Conservation (phyloP, 2,888 invertebrate species). For the Zelleria hepariella region DNA sequence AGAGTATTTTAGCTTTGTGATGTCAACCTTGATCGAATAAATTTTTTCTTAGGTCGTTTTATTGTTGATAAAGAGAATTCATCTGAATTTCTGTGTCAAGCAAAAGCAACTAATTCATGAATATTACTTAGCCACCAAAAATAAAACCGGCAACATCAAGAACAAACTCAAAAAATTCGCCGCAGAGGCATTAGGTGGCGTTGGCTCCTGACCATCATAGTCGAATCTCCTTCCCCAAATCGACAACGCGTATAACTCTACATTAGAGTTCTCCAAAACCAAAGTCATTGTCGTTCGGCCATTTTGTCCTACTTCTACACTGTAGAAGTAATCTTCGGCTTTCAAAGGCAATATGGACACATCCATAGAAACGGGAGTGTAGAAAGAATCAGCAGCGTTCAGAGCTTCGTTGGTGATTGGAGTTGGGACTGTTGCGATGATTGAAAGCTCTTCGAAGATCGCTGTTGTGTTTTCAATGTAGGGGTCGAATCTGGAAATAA, state of each 20-base stretch:
- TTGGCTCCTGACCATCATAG: conserved; percentile 42
- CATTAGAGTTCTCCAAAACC: conserved; percentile 24
- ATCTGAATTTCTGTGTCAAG: no score
- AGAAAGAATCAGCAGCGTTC: conserved; percentile 38
- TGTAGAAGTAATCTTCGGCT: conserved; percentile 34
- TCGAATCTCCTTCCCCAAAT: conserved; percentile 67
- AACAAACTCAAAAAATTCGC: conserved; percentile 2
- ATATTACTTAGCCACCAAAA: neutral
- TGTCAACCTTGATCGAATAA: no score
- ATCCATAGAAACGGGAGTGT: conserved; percentile 63
- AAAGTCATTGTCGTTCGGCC: conserved; percentile 25
- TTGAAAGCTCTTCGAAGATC: conserved; percentile 54
- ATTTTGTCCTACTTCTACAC: conserved; percentile 12
- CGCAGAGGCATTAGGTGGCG: conserved; percentile 22
- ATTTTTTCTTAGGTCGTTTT: no score
- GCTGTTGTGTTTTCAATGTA: conserved; percentile 49
- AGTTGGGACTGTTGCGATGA: conserved; percentile 52
- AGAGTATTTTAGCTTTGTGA: no score
- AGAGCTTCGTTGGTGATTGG: conserved; percentile 25
- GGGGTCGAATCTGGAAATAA: conserved; percentile 46
- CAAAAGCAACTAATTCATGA: no score
- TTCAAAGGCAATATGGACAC: conserved; percentile 64
- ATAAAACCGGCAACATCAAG: conserved; percentile 5
- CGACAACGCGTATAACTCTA: conserved; percentile 60
- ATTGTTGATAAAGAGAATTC: no score